phyloP scores from a whole-genome alignment of 1,140 invertebrate species.

The Riptortus pedestris region DNA sequence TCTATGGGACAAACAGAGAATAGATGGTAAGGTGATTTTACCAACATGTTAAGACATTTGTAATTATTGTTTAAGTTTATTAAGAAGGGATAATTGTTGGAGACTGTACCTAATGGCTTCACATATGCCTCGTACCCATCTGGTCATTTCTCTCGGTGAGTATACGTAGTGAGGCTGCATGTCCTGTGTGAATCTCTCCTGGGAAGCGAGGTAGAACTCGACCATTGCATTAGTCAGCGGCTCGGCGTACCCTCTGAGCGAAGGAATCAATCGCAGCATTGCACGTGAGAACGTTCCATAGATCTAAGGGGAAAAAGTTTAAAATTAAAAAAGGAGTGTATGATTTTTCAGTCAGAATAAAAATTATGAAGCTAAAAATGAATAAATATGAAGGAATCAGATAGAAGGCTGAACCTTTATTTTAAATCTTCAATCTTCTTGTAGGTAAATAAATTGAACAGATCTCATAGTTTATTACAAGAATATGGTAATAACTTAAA shows the following conservation, averaged over 20 bases:
- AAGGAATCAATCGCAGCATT: constrained; percentile 87
- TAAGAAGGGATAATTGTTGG: too few species aligned
- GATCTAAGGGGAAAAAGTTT: constrained; percentile 49
- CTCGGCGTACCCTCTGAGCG: constrained; percentile 84
- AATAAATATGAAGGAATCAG: not conserved
- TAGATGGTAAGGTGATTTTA: too few species aligned
- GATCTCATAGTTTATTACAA: too few species aligned
- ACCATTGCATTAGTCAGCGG: constrained; percentile 98
- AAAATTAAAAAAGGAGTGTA: not conserved
- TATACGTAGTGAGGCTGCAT: constrained; percentile 99
- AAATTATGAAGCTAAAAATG: constrained; percentile 4
- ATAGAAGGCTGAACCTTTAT: too few species aligned
- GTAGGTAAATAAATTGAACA: too few species aligned
- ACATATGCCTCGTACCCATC: constrained; percentile 98
- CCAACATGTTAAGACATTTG: too few species aligned
- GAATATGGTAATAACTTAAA: too few species aligned
- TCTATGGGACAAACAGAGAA: too few species aligned
- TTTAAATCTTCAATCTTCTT: too few species aligned
- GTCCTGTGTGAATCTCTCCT: constrained; percentile 97
- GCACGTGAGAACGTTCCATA: constrained; percentile 97
- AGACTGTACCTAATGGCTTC: constrained; percentile 85
- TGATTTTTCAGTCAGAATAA: not conserved
- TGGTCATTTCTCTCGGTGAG: constrained; percentile 97
- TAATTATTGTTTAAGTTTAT: too few species aligned
- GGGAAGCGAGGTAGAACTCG: constrained; percentile 92